phyloP scores from a whole-genome alignment of 2,113 vertebrate species.

The Spheniscus mendiculus region DNA sequence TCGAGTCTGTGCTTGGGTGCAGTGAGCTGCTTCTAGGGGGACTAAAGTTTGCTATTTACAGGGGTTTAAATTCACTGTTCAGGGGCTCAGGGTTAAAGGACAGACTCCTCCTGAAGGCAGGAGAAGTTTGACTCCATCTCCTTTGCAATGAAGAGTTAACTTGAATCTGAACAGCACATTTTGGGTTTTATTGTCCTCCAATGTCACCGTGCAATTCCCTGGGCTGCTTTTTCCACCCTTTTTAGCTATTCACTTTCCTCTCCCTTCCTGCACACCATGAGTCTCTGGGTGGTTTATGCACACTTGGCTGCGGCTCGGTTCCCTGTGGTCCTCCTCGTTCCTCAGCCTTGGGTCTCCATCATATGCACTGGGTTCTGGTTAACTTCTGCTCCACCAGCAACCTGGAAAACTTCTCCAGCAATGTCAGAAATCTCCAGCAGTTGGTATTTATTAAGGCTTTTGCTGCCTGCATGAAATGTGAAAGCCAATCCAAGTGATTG shows the following conservation, averaged over 20 bases:
- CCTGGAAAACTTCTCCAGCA: background rate
- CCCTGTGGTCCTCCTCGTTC: background rate
- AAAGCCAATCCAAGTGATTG: background rate
- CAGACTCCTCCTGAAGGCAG: background rate
- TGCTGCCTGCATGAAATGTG: background rate
- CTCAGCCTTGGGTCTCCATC: background rate
- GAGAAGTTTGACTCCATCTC: background rate
- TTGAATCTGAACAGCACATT: background rate
- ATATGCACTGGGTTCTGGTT: background rate
- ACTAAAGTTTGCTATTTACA: background rate
- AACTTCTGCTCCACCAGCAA: conserved; percentile 7
- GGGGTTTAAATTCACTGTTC: background rate
- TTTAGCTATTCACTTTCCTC: background rate
- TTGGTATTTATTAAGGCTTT: background rate
- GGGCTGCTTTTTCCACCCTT: background rate
- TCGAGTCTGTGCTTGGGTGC: background rate
- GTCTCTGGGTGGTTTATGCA: conserved; percentile 20
- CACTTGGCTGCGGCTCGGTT: background rate
- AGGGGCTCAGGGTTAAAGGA: background rate
- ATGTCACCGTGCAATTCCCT: background rate
- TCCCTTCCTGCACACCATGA: background rate
- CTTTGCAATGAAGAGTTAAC: background rate
- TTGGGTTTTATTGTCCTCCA: background rate
- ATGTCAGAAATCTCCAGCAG: background rate
- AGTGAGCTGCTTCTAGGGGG: background rate